Evolutionary conservation across 1,140 invertebrate genomes (phyloP).

Genomic region (Dreissena rostriformis): DNA sequence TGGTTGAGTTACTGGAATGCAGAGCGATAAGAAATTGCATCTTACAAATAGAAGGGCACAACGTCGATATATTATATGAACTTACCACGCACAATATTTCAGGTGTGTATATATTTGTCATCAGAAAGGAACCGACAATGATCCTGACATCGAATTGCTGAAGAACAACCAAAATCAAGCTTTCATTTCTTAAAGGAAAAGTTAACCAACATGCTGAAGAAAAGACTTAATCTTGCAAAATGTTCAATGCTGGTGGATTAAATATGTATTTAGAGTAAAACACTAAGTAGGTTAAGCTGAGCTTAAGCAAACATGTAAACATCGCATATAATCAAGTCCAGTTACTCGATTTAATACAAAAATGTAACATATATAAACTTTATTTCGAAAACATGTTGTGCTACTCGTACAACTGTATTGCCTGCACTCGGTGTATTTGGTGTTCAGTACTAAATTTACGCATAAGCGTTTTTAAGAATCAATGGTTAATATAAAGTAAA

Average conservation of each 20-base stretch:
- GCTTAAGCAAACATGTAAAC: background rate
- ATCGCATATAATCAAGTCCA: background rate
- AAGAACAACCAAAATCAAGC: slow-evolving; percentile 14
- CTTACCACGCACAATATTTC: slow-evolving; percentile 95
- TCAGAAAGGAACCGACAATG: slow-evolving; percentile 97
- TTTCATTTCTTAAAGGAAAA: background rate
- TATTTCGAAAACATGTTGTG: too few species aligned
- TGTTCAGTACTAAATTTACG: background rate
- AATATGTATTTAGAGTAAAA: background rate
- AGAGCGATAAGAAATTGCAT: too few species aligned
- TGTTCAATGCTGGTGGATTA: too few species aligned
- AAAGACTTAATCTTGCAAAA: too few species aligned
- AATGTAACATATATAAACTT: too few species aligned
- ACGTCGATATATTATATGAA: background rate
- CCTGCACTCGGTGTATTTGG: background rate
- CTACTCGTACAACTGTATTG: too few species aligned
- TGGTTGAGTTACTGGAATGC: too few species aligned
- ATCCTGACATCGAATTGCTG: slow-evolving; percentile 93
- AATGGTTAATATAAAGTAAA: background rate
- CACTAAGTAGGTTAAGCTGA: background rate
- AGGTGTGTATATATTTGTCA: slow-evolving; percentile 89
- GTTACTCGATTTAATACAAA: too few species aligned
- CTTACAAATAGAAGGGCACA: too few species aligned
- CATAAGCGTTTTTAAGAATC: background rate
- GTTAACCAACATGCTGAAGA: background rate